These are phyloP conservation scores for Scartelaos histophorus DNA, from an alignment of 2,113 vertebrate genomes.

Conservation along the genomic window DNA sequence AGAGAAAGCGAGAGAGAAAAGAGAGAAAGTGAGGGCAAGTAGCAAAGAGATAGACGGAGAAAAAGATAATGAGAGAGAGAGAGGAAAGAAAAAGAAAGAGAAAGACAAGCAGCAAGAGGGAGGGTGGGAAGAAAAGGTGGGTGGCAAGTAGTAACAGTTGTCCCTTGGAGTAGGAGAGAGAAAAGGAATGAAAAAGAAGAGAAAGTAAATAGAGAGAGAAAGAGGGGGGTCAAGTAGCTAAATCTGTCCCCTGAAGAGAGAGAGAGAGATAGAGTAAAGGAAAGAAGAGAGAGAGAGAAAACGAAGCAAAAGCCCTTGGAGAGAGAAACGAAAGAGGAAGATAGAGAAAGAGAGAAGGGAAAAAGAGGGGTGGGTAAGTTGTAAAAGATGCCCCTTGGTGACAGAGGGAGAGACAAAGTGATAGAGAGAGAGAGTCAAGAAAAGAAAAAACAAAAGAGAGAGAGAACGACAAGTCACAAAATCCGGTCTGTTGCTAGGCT, in stretches of 20 bases:
- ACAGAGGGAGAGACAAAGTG: not conserved
- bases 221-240: too few species aligned
- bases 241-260: too few species aligned
- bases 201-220: too few species aligned
- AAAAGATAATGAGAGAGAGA: too few species aligned
- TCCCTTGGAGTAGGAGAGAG: too few species aligned
- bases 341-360: constrained; percentile 6
- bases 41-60: not conserved
- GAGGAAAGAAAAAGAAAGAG: not conserved
- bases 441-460: constrained; percentile 4
- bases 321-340: not conserved
- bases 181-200: too few species aligned
- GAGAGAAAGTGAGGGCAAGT: not conserved
- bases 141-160: too few species aligned
- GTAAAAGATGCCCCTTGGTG: too few species aligned
- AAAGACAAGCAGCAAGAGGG: not conserved
- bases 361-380: not conserved
- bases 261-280: not conserved
- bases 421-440: not conserved
- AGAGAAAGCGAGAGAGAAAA: not conserved
- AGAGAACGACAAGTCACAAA: constrained; percentile 17
- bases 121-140: too few species aligned
- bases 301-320: constrained; percentile 25
- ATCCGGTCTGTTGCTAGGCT: constrained; percentile 42
- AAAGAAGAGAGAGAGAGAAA: not conserved